Base-by-base conservation (phyloP, 2,113 vertebrate genomes). In the Neodon shergylaensis region DNA sequence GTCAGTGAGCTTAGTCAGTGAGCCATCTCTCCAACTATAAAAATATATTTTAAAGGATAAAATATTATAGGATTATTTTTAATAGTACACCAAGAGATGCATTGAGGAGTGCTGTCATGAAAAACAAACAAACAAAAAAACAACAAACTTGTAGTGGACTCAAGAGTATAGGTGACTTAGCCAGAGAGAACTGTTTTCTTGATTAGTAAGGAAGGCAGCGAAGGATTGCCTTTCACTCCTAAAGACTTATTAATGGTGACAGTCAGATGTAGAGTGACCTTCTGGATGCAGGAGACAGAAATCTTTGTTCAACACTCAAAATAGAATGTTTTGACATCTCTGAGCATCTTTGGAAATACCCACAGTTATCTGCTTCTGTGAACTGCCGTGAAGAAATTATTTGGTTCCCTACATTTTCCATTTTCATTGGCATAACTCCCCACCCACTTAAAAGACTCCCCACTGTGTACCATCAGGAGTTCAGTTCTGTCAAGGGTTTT, bases 401-500 rank as follows among this genome's bases (percentile, higher is more conserved):
- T 47, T 68, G 31, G 2, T 16, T 63, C 58, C 24, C 39, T 82
- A 26, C 28, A 86, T 92, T 88, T 78, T 94, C 13, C 31, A 1
- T 39, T 77, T 72, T 61, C 68, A 0, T 66, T 79, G 72, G 10
- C 4, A 3, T 31, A n/a, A 36, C 5, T 5, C 12, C 74, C 8
- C 21, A 22, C 0, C 61, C 13, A 58, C 28, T 33, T 31, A 76
- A 24, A 3, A 13, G 8, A 7, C 8, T 83, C 68, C 89, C 22
- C 26, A 39, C 0, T 26, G 36, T 21, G 22, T 5, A 17, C 1
- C 16, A 13, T 28, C 9, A 49, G 3, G 5, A 3, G 26, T 10
- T 79, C 78, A 85, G 42, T 24, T 68, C 22, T 28, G 17, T 36
- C 22, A 52, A 33, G 4, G 0, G 2, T 95, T 88, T 47, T 36